phyloP scores from a whole-genome alignment of 2,113 vertebrate genomes.

The Pteropus alecto region DNA sequence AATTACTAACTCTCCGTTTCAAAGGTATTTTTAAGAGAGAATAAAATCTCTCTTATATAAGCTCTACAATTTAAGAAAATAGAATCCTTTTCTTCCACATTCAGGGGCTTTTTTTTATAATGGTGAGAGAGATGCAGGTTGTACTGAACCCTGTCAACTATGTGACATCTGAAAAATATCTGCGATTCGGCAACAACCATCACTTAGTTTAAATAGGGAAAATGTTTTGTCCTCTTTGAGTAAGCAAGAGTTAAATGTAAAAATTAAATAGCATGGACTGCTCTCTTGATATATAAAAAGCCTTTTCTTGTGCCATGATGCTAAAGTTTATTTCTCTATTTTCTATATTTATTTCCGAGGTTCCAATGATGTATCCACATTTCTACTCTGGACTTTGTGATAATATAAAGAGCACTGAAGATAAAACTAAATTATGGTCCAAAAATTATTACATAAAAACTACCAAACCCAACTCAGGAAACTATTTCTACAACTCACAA shows the following conservation, averaged over 20 bases:
- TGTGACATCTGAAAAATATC: not conserved
- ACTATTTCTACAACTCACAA: not conserved
- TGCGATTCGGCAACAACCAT: not conserved
- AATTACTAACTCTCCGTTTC: not conserved
- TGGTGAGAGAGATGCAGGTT: not conserved
- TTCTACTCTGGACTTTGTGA: not conserved
- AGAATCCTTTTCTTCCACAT: not conserved
- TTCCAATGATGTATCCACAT: not conserved
- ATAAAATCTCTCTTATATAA: not conserved
- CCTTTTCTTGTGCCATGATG: not conserved
- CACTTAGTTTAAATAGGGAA: not conserved
- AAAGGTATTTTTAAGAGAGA: not conserved
- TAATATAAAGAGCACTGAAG: not conserved
- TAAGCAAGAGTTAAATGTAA: not conserved
- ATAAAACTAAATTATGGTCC: not conserved
- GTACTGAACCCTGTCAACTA: not conserved
- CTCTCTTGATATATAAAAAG: not conserved
- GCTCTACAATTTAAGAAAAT: not conserved
- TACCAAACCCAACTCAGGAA: not conserved
- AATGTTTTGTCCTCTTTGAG: not conserved
- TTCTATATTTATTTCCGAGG: not conserved
- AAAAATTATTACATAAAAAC: not conserved
- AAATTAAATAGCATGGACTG: not conserved
- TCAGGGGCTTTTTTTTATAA: not conserved
- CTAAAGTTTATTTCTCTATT: not conserved